These are phyloP conservation scores for Caenorhabditis panamensis DNA, from an alignment of 2,888 invertebrate genomes.

Conservation along the genomic window DNA sequence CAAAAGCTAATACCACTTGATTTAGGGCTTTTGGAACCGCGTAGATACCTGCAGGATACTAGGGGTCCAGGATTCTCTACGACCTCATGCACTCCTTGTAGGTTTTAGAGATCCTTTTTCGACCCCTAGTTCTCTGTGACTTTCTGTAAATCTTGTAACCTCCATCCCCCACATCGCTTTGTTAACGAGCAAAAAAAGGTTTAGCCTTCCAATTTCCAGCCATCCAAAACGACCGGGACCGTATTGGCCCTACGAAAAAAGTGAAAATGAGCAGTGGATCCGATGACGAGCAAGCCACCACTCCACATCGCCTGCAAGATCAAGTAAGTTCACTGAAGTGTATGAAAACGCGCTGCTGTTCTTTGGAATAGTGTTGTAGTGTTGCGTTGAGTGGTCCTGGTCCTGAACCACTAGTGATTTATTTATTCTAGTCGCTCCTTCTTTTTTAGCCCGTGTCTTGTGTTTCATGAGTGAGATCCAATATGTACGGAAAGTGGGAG, in stretches of 20 bases:
- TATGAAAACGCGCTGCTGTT: conserved; percentile 12
- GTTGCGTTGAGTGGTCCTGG: neutral
- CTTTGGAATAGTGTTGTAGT: conserved; percentile 25
- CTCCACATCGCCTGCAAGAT: conserved; percentile 67
- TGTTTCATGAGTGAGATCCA: conserved; percentile 19
- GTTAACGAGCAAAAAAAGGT: conserved; percentile 43
- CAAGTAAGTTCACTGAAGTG: conserved; percentile 60
- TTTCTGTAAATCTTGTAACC: too few relatives aligned
- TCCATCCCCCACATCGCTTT: conserved; percentile 7
- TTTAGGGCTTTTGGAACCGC: too few relatives aligned
- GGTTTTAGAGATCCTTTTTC: too few relatives aligned
- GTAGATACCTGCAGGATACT: too few relatives aligned
- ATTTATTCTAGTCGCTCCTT: conserved; percentile 19
- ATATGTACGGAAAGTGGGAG: conserved; percentile 25
- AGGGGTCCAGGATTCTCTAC: too few relatives aligned
- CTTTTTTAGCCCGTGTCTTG: neutral
- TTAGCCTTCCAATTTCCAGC: conserved; percentile 73
- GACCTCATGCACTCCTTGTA: too few relatives aligned
- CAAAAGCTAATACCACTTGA: too few relatives aligned
- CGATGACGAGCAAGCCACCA: conserved; percentile 71
- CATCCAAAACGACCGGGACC: conserved; percentile 80
- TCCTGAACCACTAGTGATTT: conserved; percentile 19
- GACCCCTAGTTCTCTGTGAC: too few relatives aligned
- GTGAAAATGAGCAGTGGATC: conserved; percentile 72
- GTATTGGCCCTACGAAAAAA: conserved; percentile 81